A percentile compares a stretch with the other conserved stretches of the same genome.
Evolutionary conservation across 2,888 invertebrate genomes (phyloP).

Genomic region (Chalcis sispes): DNA sequence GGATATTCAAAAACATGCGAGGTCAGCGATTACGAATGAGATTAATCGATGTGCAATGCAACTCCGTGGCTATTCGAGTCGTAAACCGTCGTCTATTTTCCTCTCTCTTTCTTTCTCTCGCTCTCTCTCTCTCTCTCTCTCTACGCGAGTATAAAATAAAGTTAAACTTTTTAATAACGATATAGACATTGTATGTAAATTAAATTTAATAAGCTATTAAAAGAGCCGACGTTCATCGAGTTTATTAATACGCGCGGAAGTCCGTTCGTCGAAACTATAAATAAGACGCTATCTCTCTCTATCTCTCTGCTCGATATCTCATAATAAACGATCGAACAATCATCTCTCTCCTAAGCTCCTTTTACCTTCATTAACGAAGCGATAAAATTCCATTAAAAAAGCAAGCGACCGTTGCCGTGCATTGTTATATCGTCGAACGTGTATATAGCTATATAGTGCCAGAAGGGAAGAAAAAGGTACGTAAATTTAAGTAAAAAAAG

Average conservation of each 20-base stretch:
- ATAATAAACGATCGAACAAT: slow-evolving; percentile 6
- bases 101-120: too few relatives aligned
- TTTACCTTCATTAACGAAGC: background rate
- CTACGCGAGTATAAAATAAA: slow-evolving; percentile 5
- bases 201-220: background rate
- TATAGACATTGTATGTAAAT: background rate
- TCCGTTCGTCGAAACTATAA: too few relatives aligned
- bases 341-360: background rate
- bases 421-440: too few relatives aligned
- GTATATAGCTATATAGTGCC: too few relatives aligned
- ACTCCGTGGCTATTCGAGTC: too few relatives aligned
- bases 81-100: too few relatives aligned
- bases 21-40: too few relatives aligned
- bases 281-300: slow-evolving; percentile 11
- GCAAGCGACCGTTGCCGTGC: too few relatives aligned
- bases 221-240: slow-evolving; percentile 7
- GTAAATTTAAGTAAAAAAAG: slow-evolving; percentile 17
- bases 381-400: background rate
- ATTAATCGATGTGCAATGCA: too few relatives aligned
- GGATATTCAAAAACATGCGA: too few relatives aligned
- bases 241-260: background rate
- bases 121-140: slow-evolving; percentile 36
- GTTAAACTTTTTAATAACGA: background rate
- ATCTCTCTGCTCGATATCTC: background rate
- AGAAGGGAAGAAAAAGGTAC: background rate